Evolutionary conservation across 2,888 invertebrate genomes (phyloP).

Genomic region (Sinelater perroti): DNA sequence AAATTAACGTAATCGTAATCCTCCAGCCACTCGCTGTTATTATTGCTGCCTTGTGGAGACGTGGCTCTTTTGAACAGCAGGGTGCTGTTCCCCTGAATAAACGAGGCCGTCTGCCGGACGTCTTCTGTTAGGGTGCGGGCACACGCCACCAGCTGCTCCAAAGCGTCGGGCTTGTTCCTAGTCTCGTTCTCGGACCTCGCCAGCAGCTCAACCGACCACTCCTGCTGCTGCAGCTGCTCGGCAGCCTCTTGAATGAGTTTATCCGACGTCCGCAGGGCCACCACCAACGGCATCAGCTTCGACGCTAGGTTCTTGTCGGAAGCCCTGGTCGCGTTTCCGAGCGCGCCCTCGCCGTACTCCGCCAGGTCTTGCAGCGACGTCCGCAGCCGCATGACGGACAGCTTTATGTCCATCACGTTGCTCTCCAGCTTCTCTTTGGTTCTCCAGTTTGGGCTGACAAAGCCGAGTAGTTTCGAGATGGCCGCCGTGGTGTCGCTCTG

Average conservation of each 20-base stretch:
- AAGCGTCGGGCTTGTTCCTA: slow-evolving; percentile 76
- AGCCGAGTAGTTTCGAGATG: slow-evolving; percentile 79
- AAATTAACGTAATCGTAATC: slow-evolving; percentile 93
- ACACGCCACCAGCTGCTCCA: slow-evolving; percentile 89
- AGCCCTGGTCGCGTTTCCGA: slow-evolving; percentile 85
- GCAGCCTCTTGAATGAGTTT: slow-evolving; percentile 81
- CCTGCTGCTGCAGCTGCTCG: slow-evolving; percentile 75
- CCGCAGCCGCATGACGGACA: slow-evolving; percentile 79
- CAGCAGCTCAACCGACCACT: slow-evolving; percentile 70
- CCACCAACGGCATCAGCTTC: slow-evolving; percentile 81
- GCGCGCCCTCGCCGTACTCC: slow-evolving; percentile 87
- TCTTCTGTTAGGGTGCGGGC: slow-evolving; percentile 88
- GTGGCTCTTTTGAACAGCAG: slow-evolving; percentile 75
- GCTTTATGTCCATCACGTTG: slow-evolving; percentile 82
- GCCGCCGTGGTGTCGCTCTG: slow-evolving; percentile 84
- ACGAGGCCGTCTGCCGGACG: slow-evolving; percentile 87
- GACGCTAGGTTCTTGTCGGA: slow-evolving; percentile 76
- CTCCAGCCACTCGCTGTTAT: slow-evolving; percentile 74
- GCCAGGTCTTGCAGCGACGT: slow-evolving; percentile 87
- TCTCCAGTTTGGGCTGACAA: slow-evolving; percentile 85
- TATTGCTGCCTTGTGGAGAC: slow-evolving; percentile 55
- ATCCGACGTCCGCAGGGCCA: slow-evolving; percentile 82
- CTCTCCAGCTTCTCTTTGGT: slow-evolving; percentile 79
- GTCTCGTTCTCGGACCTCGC: slow-evolving; percentile 54
- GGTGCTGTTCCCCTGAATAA: slow-evolving; percentile 87